Evolutionary conservation across 1,140 invertebrate species (phyloP), one percentile per base, ranked within the genome.

Genomic region (Drosophila azteca): DNA sequence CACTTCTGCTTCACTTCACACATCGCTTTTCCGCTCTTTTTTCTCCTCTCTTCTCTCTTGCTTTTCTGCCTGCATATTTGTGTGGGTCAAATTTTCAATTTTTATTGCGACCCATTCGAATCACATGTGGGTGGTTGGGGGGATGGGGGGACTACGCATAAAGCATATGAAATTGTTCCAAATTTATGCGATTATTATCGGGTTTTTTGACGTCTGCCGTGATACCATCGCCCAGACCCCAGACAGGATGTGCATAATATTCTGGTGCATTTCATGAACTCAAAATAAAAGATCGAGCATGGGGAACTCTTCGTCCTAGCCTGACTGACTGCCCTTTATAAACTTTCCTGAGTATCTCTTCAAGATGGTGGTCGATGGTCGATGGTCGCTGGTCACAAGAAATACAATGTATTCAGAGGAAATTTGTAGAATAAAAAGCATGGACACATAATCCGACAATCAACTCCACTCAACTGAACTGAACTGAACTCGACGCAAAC

Each of bases 381-480:
- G 17, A n/a, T n/a, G n/a, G n/a, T n/a, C 6, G 26, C 6, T 29
- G 26, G 6, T 8, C 6, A 7, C 15, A 59, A 39, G 45, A 13
- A 44, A 57, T 7, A 22, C 41, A 58, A 48, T 29, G 45, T 39
- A 77, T 50, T 55, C 57, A 59, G 61, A 39, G 24, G 44, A 71
- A 62, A 71, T 60, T 31, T 35, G 55, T 31, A 20, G 43, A 51
- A 13, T 26, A 60, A 72, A 68, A 54, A 11, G 39, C 46, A 29
- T 43, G 54, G 49, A 55, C 50, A 49, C 24, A 22, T n/a, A 62
- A 69, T 64, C 74, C 81, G 81, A 81, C 81, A 85, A 81, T 66
- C 72, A 85, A 85, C 77, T 85, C 80, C 44, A 17, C 46, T 44
- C 17, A 41, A 45, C 62, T 59, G 8, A 70, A 70, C 62, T 59